These are phyloP conservation scores for Aphaenogaster floridana DNA, from an alignment of 1,140 invertebrate species.

Conservation along the genomic window DNA sequence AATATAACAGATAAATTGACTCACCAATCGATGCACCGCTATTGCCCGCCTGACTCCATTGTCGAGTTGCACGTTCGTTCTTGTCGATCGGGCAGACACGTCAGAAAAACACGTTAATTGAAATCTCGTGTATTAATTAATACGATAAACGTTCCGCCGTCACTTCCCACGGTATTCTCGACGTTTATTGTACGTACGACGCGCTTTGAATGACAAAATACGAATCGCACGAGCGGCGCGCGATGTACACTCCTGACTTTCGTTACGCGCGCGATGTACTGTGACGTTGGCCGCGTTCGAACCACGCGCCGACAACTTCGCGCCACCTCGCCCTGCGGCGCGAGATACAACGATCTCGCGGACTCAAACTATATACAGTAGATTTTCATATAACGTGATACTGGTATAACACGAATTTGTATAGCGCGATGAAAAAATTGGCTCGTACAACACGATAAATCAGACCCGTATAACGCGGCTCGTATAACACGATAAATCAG, in stretches of 20 bases:
- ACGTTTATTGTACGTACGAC: not conserved
- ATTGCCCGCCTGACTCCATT: not conserved
- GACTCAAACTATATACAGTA: no score
- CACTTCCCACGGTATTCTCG: not conserved
- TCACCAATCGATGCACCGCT: not conserved
- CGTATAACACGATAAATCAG: not conserved
- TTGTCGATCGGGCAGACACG: not conserved
- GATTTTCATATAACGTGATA: not conserved
- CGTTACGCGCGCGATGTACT: not conserved
- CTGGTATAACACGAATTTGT: not conserved
- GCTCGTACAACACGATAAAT: not conserved
- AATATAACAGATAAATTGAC: not conserved
- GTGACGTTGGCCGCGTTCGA: not conserved
- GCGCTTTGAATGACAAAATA: not conserved
- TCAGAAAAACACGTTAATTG: not conserved
- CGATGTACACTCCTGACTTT: not conserved
- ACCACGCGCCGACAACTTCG: not conserved
- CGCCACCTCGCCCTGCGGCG: not conserved
- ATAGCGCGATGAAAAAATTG: not conserved
- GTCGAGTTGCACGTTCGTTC: not conserved
- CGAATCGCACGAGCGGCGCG: not conserved
- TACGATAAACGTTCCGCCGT: not conserved
- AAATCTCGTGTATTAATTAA: slow-evolving; percentile 2
- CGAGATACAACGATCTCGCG: not conserved
- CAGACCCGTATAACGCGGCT: not conserved